Conservation (phyloP, 2,888 invertebrate genomes). For the Heliconius sara region DNA sequence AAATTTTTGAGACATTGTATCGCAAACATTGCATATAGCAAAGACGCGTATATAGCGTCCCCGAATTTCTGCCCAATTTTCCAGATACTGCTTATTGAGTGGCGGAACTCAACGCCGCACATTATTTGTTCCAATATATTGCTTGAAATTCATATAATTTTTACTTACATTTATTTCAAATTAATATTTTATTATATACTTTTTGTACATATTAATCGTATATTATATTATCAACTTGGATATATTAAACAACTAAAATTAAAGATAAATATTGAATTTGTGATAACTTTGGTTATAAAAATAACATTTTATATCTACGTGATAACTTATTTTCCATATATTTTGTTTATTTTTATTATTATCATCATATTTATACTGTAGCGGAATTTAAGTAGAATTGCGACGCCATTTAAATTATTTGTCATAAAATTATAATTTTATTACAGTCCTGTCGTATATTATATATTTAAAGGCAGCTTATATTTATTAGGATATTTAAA, state of each 20-base stretch:
- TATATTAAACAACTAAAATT: conserved; percentile 69
- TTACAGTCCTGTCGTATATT: neutral
- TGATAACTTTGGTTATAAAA: conserved; percentile 71
- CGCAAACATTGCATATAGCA: neutral
- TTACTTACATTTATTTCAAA: neutral
- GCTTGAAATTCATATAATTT: conserved; percentile 7
- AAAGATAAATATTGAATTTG: conserved; percentile 72
- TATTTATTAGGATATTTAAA: neutral
- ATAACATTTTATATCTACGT: conserved; percentile 57
- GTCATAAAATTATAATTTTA: conserved; percentile 6
- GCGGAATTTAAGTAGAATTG: conserved; percentile 35
- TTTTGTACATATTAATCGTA: conserved; percentile 26
- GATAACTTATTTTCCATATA: conserved; percentile 62
- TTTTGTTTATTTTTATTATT: conserved; percentile 51
- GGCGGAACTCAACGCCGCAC: neutral
- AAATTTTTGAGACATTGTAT: neutral
- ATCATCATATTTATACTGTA: conserved; percentile 40
- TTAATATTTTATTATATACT: conserved; percentile 35
- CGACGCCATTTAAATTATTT: neutral
- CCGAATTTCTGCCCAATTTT: neutral
- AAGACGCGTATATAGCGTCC: neutral
- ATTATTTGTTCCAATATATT: neutral
- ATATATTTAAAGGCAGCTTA: neutral
- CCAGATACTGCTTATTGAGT: neutral
- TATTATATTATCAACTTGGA: conserved; percentile 56